These are phyloP conservation scores for Tenthredo livida DNA, from an alignment of 2,888 invertebrate genomes.

Conservation along the genomic window DNA sequence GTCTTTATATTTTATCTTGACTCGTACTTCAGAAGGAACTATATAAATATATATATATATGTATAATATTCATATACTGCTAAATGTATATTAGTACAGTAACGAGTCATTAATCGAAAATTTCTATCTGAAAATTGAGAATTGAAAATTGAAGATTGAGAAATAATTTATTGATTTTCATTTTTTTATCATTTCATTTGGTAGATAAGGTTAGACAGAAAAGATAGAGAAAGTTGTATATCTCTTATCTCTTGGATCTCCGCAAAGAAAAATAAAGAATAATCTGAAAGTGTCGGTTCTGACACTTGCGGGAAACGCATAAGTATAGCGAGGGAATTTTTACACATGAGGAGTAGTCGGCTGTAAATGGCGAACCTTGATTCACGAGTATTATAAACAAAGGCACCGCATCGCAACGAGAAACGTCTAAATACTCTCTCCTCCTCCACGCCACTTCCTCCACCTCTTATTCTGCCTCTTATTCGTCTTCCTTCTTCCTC, in stretches of 20 bases:
- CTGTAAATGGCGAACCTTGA: conserved; percentile 80
- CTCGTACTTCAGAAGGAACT: background rate
- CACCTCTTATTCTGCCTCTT: conserved; percentile 56
- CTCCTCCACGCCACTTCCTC: conserved; percentile 22
- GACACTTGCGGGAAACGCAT: background rate
- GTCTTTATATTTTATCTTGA: background rate
- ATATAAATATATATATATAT: background rate
- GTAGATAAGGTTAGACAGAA: background rate
- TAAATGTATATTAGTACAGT: background rate
- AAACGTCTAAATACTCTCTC: conserved; percentile 31
- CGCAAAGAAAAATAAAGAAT: background rate
- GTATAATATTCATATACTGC: background rate
- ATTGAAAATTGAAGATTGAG: background rate
- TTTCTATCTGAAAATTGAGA: background rate
- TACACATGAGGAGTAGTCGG: background rate
- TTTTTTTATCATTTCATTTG: background rate
- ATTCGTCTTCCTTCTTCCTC: conserved; percentile 44
- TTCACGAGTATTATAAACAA: conserved; percentile 82
- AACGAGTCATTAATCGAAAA: background rate
- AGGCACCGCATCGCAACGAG: conserved; percentile 78
- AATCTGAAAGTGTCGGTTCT: background rate
- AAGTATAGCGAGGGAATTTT: background rate
- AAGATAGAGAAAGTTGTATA: background rate
- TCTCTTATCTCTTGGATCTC: background rate
- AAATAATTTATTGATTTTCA: background rate